Conservation (phyloP, 2,113 vertebrate genomes). For the Peromyscus leucopus region DNA sequence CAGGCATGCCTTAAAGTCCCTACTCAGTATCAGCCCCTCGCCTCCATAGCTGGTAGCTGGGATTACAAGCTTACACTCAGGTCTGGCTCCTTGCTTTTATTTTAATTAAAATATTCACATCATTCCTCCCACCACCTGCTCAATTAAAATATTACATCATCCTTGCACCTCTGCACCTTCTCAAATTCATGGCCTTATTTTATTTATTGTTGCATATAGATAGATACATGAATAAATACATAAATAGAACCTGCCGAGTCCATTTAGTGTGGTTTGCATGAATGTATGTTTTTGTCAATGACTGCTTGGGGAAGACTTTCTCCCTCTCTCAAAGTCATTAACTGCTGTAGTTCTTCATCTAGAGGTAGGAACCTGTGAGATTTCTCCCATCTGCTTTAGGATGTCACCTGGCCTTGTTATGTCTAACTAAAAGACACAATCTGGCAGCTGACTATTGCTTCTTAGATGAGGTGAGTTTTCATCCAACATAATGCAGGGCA, state of each 20-base stretch:
- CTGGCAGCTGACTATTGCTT: not conserved
- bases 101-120: not conserved
- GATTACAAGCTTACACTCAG: not conserved
- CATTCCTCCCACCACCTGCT: no score
- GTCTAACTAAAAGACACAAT: not conserved
- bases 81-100: not conserved
- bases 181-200: not conserved
- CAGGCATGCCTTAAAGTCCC: not conserved
- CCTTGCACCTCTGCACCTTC: not conserved
- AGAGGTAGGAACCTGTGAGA: not conserved
- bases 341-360: not conserved
- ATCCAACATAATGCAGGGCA: not conserved
- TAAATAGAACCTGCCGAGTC: not conserved
- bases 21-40: not conserved
- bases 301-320: not conserved
- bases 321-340: not conserved
- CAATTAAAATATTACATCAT: not conserved
- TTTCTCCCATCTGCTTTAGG: not conserved
- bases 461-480: not conserved
- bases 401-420: not conserved
- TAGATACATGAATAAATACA: not conserved
- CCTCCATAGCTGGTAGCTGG: not conserved
- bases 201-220: not conserved
- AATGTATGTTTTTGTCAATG: not conserved
- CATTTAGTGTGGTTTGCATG: not conserved